Percentiles rank a stretch among this genome's conserved stretches.
phyloP scores from a whole-genome alignment of 2,888 invertebrate species.

The Athalia circularis region DNA sequence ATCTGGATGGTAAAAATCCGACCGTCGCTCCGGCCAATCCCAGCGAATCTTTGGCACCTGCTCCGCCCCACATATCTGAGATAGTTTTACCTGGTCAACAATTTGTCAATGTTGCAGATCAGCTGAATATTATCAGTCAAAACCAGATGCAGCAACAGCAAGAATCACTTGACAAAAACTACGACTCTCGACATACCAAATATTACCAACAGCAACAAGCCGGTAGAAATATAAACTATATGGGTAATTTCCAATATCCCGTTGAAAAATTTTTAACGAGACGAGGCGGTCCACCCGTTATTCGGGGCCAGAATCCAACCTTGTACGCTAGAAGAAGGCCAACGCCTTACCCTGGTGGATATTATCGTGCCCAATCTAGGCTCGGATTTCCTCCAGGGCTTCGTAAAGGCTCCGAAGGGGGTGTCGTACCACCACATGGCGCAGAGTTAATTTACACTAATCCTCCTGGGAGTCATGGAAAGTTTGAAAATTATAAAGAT shows the following conservation, averaged over 20 bases:
- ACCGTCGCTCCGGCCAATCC: neutral
- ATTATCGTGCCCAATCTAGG: slow-evolving; percentile 28
- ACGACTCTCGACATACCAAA: neutral
- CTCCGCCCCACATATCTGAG: slow-evolving; percentile 33
- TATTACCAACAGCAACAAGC: neutral
- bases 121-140: slow-evolving; percentile 2
- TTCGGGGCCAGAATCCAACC: neutral
- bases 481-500: neutral
- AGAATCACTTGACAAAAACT: neutral
- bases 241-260: neutral
- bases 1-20: slow-evolving; percentile 53
- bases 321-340: neutral
- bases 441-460: slow-evolving; percentile 66
- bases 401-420: slow-evolving; percentile 40
- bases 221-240: neutral
- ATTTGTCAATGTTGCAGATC: neutral
- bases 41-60: neutral
- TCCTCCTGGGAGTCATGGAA: slow-evolving; percentile 57
- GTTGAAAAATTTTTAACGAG: neutral
- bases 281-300: neutral
- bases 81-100: slow-evolving; percentile 42
- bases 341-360: neutral
- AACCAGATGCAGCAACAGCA: neutral
- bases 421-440: slow-evolving; percentile 21
- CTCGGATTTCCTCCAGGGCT: slow-evolving; percentile 25